Evolutionary conservation across 1,140 invertebrate species (phyloP).

Genomic region (Magallana gigas): DNA sequence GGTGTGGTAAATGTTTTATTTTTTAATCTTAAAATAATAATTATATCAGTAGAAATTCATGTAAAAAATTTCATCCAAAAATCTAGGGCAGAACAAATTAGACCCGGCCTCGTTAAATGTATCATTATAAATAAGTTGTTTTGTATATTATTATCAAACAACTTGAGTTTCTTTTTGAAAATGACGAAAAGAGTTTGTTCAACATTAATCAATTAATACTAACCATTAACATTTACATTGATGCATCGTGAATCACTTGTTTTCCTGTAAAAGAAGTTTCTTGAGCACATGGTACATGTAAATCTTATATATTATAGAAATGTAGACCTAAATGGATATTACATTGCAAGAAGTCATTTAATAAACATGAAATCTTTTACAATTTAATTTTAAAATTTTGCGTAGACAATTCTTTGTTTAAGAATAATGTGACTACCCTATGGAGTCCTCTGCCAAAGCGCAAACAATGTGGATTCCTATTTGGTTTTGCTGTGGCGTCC

Average conservation of each 20-base stretch:
- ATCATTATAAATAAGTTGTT: no score
- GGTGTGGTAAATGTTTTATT: no score
- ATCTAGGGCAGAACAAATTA: no score
- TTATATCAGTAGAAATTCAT: no score
- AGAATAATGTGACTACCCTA: neutral
- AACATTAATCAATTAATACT: neutral
- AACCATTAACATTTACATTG: slow-evolving; percentile 1
- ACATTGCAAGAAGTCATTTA: no score
- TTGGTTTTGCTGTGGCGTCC: slow-evolving; percentile 39
- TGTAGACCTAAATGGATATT: neutral
- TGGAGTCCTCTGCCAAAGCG: slow-evolving; percentile 43
- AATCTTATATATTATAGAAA: neutral
- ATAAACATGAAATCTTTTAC: no score
- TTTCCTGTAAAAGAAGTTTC: slow-evolving; percentile 13
- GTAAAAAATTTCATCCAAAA: no score
- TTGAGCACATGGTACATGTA: neutral
- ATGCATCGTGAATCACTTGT: slow-evolving; percentile 36
- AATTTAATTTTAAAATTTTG: no score
- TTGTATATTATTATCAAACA: no score
- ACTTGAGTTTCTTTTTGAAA: neutral
- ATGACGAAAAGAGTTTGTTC: no score
- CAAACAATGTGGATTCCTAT: slow-evolving; percentile 47
- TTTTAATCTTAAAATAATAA: no score
- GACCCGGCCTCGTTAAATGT: no score
- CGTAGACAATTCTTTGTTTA: neutral